Evolutionary conservation across 2,797 vertebrate genomes (phyloP), one percentile per base, ranked within the genome.

Genomic region (Microhierax caerulescens): DNA sequence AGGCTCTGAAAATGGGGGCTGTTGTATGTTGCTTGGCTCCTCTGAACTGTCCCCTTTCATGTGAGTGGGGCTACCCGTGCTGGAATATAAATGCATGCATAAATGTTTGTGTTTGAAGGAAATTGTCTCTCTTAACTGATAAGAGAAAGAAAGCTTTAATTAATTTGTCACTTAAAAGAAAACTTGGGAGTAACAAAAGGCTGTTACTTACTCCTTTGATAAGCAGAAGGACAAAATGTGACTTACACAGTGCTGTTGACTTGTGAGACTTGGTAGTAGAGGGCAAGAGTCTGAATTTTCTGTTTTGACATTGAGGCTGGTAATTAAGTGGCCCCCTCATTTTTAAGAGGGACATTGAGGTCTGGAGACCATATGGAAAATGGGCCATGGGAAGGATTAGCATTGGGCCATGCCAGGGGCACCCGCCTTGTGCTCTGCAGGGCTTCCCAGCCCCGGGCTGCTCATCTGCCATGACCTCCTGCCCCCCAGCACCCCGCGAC

Each of bases 401-500:
- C 0, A 0, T 37, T 77, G 27, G 19, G 13, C 0, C 3, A 82
- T 57, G 60, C 27, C 10, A 41, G 10, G 18, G 51, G 5, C 2
- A 1, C 28, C 25, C 7, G 41, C n/a, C 8, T 30, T 47, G 17
- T 37, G 30, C 39, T 64, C 32, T 1, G 0, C 3, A 7, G 45
- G 56, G 8, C 25, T 73, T 78, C 9, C 14, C 30, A 28, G 50
- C 21, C 24, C n/a, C 4, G 5, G 12, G 25, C 36, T 73, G 3
- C 24, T 60, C 10, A 8, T 47, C 23, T 80, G 37, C 43, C 10
- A 0, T 0, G 41, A 39, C 8, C 48, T 43, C 39, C 36, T 61
- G 34, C 21, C 13, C 28, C 13, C 9, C 1, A 0, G 41, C 4
- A 8, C 13, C 4, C 7, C 2, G 0, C 2, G 3, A 13, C 34